Percentiles rank a stretch among this genome's conserved stretches.
phyloP scores from a whole-genome alignment of 2,888 invertebrate species.

The Nymphalis c-album region DNA sequence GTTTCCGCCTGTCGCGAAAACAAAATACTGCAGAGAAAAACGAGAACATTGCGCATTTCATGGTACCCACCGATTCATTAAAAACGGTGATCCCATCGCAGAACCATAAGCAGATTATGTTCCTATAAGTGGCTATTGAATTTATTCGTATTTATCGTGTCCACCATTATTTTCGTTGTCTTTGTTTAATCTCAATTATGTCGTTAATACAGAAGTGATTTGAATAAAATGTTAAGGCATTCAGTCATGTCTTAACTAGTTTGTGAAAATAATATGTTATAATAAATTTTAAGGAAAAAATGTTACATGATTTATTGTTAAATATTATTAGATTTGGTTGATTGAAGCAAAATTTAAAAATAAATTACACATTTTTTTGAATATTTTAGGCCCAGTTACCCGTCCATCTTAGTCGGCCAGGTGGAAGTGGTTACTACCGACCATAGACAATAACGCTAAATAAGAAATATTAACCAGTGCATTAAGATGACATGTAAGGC shows the following conservation, averaged over 20 bases:
- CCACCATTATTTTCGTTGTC: conserved; percentile 20
- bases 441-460: too few relatives aligned
- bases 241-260: background rate
- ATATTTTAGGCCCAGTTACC: too few relatives aligned
- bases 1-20: conserved; percentile 79
- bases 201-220: conserved; percentile 14
- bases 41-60: conserved; percentile 44
- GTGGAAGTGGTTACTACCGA: too few relatives aligned
- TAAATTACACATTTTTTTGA: too few relatives aligned
- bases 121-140: conserved; percentile 42
- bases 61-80: conserved; percentile 46
- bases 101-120: conserved; percentile 44
- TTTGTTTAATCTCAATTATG: conserved; percentile 15
- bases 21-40: conserved; percentile 73
- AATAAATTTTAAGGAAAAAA: too few relatives aligned
- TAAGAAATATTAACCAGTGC: too few relatives aligned
- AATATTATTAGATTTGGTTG: too few relatives aligned
- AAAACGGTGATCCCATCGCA: conserved; percentile 45
- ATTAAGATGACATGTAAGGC: too few relatives aligned
- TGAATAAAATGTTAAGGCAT: background rate
- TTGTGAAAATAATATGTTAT: too few relatives aligned
- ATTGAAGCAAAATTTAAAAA: too few relatives aligned
- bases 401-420: too few relatives aligned
- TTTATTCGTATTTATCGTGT: conserved; percentile 26
- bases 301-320: too few relatives aligned